Base-by-base conservation (phyloP, 2,113 vertebrate genomes). In the Sapayoa aenigma region DNA sequence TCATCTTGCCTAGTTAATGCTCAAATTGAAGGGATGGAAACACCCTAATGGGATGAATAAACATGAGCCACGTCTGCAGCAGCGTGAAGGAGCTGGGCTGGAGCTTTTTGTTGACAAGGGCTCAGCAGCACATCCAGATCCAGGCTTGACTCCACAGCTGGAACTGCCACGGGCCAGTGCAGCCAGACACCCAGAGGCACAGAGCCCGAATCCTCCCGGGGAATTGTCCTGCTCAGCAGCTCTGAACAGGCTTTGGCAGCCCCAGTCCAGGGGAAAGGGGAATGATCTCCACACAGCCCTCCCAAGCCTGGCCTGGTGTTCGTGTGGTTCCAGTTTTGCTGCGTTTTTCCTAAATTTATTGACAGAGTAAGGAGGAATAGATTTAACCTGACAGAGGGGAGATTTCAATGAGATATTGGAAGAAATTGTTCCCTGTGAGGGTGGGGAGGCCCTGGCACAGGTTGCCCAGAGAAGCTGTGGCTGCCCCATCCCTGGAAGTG, bases 321-420 rank as follows among this genome's bases (percentile, higher is more conserved):
- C 58, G 0, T 2, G 1, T 1, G 3, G 9, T 14, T 47, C 69
- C 30, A 42, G 7, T 31, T 72, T n/a, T 41, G 35, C 53, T 53
- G 56, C 60, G n/a, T 69, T 23, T 55, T 41, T 22, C 63, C 71
- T 50, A 46, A 66, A 82, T 25, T 33, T 25, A 11, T 2, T 14
- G 33, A 2, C 37, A 44, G 39, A 39, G 53, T 17, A 3, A 63
- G 47, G 27, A 12, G 33, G 21, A 30, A 2, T 3, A 33, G 68
- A 7, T 27, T 46, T 39, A 46, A 12, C 27, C 27, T 46, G 58
- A 7, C 33, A 25, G 31, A 39, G 27, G 46, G 33, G 1, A 9
- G 56, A 25, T 12, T 83, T 46, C 7, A 53, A 9, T 9, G 4
- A 22, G 58, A 62, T 33, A 5, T 17, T 37, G 13, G 58, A 21